These are phyloP conservation scores for Drosophila phalerata DNA, from an alignment of 2,888 invertebrate species.

Conservation along the genomic window DNA sequence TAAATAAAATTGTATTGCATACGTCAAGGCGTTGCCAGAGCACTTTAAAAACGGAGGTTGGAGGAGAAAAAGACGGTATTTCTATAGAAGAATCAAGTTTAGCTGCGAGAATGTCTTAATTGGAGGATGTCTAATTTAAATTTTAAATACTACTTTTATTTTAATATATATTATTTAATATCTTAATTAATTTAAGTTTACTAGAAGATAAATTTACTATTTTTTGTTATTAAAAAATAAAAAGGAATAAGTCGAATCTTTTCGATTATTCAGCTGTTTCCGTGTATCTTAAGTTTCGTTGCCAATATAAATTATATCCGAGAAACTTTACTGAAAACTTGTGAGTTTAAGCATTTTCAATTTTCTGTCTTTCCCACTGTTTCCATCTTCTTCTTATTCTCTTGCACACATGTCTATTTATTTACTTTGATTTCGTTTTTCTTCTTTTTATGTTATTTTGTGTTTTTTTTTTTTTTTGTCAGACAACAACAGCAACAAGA, in stretches of 20 bases:
- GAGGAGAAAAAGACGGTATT: not conserved
- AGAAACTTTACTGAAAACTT: conserved; percentile 24
- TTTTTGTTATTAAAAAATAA: no score
- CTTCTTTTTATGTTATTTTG: conserved; percentile 14
- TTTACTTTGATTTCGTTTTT: conserved; percentile 44
- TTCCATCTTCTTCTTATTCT: no score
- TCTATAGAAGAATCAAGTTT: no score
- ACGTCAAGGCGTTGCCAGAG: conserved; percentile 29
- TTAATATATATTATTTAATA: no score
- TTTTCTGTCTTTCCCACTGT: conserved; percentile 19
- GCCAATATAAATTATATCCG: conserved; percentile 13
- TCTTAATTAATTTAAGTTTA: no score
- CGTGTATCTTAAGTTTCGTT: not conserved
- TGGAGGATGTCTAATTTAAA: no score
- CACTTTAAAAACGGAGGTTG: not conserved
- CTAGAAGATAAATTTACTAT: no score
- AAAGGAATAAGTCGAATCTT: no score
- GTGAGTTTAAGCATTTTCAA: conserved; percentile 50
- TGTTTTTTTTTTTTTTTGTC: conserved; percentile 9
- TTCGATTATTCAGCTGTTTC: not conserved
- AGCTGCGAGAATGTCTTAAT: not conserved
- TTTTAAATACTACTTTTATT: no score
- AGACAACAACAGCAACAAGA: conserved; percentile 6
- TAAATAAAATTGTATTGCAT: conserved; percentile 51
- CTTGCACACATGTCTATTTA: conserved; percentile 55